Evolutionary conservation across 2,113 vertebrate species (phyloP).

Genomic region (Austrofundulus limnaeus): DNA sequence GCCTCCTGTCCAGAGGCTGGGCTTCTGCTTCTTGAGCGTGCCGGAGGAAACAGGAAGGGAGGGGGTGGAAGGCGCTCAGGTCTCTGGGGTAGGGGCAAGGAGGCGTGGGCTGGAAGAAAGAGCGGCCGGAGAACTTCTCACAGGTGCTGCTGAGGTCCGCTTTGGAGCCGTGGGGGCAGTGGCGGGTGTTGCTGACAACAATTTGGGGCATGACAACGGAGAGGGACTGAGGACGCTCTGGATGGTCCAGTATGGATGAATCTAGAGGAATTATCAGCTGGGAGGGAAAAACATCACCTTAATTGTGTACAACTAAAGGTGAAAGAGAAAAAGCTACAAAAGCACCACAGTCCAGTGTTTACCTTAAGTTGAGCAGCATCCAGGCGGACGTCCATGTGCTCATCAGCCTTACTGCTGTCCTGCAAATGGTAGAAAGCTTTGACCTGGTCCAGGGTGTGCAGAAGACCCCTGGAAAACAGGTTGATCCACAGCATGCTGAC

Average conservation of each 20-base stretch:
- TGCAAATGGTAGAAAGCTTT: slow-evolving; percentile 95
- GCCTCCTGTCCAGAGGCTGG: slow-evolving; percentile 50
- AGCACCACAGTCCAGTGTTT: slow-evolving; percentile 3
- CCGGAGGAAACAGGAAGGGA: slow-evolving; percentile 84
- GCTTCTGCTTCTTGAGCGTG: slow-evolving; percentile 78
- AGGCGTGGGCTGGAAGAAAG: slow-evolving; percentile 83
- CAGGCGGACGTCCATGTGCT: slow-evolving; percentile 89
- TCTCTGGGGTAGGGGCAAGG: slow-evolving; percentile 81
- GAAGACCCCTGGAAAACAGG: slow-evolving; percentile 90
- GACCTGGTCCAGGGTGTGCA: slow-evolving; percentile 91
- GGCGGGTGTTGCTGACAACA: slow-evolving; percentile 88
- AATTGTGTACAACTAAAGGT: not conserved
- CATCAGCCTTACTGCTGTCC: slow-evolving; percentile 84
- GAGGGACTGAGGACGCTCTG: slow-evolving; percentile 86
- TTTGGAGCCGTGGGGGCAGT: slow-evolving; percentile 81
- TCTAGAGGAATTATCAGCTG: slow-evolving; percentile 90
- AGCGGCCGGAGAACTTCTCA: slow-evolving; percentile 76
- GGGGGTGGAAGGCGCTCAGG: slow-evolving; percentile 80
- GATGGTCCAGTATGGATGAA: slow-evolving; percentile 85
- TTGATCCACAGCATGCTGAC: slow-evolving; percentile 93
- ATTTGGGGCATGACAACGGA: slow-evolving; percentile 76
- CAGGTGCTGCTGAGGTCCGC: slow-evolving; percentile 74
- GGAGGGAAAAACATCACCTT: not conserved
- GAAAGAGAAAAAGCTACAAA: not conserved
- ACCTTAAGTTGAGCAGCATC: slow-evolving; percentile 91